Conservation (phyloP, 2,888 invertebrate species). For the Cloeon dipterum region DNA sequence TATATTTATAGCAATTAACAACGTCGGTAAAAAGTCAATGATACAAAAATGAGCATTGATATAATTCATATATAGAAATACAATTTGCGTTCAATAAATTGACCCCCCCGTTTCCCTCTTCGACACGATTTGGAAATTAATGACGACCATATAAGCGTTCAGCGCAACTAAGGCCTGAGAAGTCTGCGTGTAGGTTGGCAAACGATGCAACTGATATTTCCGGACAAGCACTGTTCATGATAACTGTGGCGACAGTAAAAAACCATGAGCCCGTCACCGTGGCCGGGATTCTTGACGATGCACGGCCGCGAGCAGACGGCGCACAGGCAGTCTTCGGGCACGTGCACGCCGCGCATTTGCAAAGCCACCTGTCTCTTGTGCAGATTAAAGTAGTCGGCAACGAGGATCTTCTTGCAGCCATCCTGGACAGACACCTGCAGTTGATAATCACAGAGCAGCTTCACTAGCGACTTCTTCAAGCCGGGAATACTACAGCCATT, state of each 20-base stretch:
- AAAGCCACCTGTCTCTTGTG: constrained; percentile 55
- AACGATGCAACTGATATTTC: background rate
- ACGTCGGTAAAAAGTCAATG: too few species aligned
- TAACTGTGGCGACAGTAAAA: constrained; percentile 81
- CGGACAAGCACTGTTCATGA: constrained; percentile 59
- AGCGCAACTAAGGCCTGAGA: too few species aligned
- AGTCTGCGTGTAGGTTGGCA: background rate
- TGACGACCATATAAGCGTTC: too few species aligned
- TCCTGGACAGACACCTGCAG: constrained; percentile 78
- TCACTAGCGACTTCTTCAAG: constrained; percentile 70
- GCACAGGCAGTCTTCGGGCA: constrained; percentile 21
- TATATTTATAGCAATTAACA: too few species aligned
- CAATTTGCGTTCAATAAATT: too few species aligned
- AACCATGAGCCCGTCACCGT: constrained; percentile 45
- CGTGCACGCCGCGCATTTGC: constrained; percentile 55
- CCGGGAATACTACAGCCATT: constrained; percentile 70
- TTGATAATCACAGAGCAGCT: constrained; percentile 89
- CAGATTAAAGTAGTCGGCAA: constrained; percentile 70
- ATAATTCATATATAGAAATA: too few species aligned
- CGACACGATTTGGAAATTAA: too few species aligned
- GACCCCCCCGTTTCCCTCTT: too few species aligned
- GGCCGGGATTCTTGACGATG: constrained; percentile 15
- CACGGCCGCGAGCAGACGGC: too few species aligned
- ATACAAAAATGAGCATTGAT: too few species aligned
- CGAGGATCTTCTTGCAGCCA: constrained; percentile 74